phyloP scores from a whole-genome alignment of 1,140 invertebrate species.

The Orchesella cincta region DNA sequence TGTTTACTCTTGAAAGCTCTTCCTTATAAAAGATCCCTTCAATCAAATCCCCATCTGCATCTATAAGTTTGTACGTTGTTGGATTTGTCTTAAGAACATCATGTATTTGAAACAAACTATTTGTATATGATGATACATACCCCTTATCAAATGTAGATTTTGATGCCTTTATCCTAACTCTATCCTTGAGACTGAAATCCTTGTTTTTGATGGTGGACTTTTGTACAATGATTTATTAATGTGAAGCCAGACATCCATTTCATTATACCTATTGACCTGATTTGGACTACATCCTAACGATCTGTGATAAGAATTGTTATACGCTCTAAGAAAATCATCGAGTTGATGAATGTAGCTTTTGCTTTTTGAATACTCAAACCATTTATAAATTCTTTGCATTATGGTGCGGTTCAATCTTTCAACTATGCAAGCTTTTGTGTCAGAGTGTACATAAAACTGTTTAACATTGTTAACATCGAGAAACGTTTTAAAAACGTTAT shows the following conservation, averaged over 20 bases:
- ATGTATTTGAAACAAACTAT: not conserved
- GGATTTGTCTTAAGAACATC: not conserved
- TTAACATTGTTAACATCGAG: constrained; percentile 8
- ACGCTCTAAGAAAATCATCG: constrained; percentile 16
- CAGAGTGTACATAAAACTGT: constrained; percentile 27
- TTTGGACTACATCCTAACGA: constrained; percentile 29
- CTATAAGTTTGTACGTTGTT: not conserved
- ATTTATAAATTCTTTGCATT: constrained; percentile 21
- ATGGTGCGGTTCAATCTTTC: constrained; percentile 41
- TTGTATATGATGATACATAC: not conserved
- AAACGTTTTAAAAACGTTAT: not conserved
- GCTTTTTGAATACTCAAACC: constrained; percentile 5
- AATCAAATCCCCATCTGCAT: not conserved
- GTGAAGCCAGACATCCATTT: constrained; percentile 35
- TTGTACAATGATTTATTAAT: constrained; percentile 28
- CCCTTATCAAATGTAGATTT: not conserved
- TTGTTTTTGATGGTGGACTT: not conserved
- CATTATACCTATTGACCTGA: constrained; percentile 40
- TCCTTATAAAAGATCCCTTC: not conserved
- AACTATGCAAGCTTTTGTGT: constrained; percentile 27
- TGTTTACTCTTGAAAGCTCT: not conserved
- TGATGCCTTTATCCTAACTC: not conserved
- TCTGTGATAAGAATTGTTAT: constrained; percentile 36
- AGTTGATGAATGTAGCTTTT: constrained; percentile 28
- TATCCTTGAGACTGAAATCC: not conserved